Evolutionary conservation across 2,888 invertebrate species (phyloP).

Genomic region (Apotomis capreana): DNA sequence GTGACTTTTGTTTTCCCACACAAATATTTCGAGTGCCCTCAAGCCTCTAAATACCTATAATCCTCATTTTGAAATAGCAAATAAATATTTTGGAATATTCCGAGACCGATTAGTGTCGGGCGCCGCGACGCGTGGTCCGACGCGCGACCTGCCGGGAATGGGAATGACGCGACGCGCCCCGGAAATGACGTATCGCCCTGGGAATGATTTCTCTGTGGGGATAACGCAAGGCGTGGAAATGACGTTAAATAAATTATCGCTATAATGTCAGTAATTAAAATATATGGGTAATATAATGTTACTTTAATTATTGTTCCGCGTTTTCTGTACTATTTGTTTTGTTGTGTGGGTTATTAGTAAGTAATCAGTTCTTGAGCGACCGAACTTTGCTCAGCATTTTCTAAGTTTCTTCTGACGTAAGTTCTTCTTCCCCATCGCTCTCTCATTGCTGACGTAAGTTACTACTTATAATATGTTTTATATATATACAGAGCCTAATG

Average conservation of each 20-base stretch:
- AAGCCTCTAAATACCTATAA: background rate
- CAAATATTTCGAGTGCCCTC: no score
- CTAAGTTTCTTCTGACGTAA: no score
- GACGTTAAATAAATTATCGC: background rate
- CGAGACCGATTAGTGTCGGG: constrained; percentile 26
- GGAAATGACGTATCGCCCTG: constrained; percentile 9
- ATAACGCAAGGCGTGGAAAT: constrained; percentile 1
- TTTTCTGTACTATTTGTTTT: no score
- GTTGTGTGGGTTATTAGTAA: no score
- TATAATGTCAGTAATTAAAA: background rate
- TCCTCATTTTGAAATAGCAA: constrained; percentile 5
- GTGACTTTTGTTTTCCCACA: no score
- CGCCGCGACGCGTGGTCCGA: constrained; percentile 18
- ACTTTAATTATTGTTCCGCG: background rate
- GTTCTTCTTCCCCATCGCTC: no score
- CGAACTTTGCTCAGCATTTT: no score
- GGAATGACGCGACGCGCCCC: constrained; percentile 7
- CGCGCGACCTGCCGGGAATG: constrained; percentile 34
- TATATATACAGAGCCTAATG: no score
- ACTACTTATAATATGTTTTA: no score
- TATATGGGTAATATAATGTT: background rate
- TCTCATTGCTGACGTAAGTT: no score
- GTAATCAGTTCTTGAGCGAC: no score
- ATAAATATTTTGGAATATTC: constrained; percentile 29
- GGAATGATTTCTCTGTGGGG: constrained; percentile 4